phyloP scores from a whole-genome alignment of 2,888 invertebrate genomes.

The Heliconius cydno region DNA sequence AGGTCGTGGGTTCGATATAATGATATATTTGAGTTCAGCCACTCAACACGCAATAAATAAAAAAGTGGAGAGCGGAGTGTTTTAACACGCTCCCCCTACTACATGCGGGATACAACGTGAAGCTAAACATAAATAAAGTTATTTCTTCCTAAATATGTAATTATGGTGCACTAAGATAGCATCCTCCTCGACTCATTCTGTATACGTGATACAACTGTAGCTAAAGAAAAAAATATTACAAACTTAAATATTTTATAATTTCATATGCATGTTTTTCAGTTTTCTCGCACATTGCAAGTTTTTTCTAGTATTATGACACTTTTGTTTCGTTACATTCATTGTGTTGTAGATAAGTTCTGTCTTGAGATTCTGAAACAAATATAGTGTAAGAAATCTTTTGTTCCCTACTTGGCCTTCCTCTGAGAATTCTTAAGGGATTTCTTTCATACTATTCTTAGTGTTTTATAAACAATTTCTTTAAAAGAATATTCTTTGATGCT shows the following conservation, averaged over 20 bases:
- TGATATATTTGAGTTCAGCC: too few species aligned
- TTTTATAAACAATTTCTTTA: conserved; percentile 7
- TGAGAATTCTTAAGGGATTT: conserved; percentile 16
- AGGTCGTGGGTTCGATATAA: too few species aligned
- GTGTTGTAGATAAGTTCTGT: conserved; percentile 18
- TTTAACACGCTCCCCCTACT: too few species aligned
- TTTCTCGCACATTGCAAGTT: neutral
- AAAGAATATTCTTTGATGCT: neutral
- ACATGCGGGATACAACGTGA: too few species aligned
- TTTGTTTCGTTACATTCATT: conserved; percentile 20
- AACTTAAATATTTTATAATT: neutral
- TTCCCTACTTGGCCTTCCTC: conserved; percentile 26
- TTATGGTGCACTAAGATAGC: too few species aligned
- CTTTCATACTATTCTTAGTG: conserved; percentile 3
- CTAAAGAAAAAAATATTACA: neutral
- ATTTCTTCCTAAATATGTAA: too few species aligned
- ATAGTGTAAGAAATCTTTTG: conserved; percentile 23
- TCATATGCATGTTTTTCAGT: neutral
- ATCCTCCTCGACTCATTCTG: neutral
- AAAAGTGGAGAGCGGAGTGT: too few species aligned
- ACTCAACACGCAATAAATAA: too few species aligned
- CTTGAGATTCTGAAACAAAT: conserved; percentile 22
- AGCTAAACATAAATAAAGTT: too few species aligned
- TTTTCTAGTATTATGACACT: conserved; percentile 11
- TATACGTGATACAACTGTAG: neutral